Conservation (phyloP, 2,797 vertebrate species). For the Telmatherina bonti region DNA sequence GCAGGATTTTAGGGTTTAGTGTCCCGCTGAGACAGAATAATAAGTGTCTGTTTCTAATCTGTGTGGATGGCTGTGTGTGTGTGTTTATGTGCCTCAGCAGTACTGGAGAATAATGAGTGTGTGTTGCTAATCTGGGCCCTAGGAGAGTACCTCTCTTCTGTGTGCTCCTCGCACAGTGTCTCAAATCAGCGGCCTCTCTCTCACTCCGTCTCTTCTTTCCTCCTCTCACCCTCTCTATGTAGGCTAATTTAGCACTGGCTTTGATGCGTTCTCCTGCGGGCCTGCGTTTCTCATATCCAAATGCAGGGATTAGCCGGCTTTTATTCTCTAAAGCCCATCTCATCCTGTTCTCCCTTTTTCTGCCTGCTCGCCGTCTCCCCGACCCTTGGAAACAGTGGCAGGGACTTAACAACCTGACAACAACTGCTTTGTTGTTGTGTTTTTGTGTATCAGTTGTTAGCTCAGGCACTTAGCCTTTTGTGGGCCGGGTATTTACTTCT, state of each 20-base stretch:
- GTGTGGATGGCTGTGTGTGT: conserved; percentile 63
- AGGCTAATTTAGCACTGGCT: conserved; percentile 87
- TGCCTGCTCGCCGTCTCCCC: conserved; percentile 73
- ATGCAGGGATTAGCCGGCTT: conserved; percentile 88
- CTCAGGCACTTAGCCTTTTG: conserved; percentile 78
- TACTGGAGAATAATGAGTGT: conserved; percentile 77
- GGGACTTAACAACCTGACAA: conserved; percentile 82
- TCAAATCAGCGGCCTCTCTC: conserved; percentile 79
- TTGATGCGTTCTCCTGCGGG: conserved; percentile 87
- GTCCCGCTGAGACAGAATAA: conserved; percentile 88
- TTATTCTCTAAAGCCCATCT: conserved; percentile 88
- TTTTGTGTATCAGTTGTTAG: conserved; percentile 81
- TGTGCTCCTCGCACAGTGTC: conserved; percentile 82
- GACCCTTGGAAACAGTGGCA: conserved; percentile 79
- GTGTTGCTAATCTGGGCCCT: conserved; percentile 89
- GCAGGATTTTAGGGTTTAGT: conserved; percentile 87
- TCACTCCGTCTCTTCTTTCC: conserved; percentile 65
- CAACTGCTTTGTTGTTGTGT: conserved; percentile 79
- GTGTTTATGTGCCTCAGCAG: conserved; percentile 72
- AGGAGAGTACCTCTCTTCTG: conserved; percentile 83
- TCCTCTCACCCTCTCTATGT: conserved; percentile 73
- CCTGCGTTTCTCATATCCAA: conserved; percentile 89
- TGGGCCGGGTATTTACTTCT: conserved; percentile 62
- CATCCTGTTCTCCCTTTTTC: conserved; percentile 82
- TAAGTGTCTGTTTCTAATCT: conserved; percentile 91